Evolutionary conservation across 1,140 invertebrate genomes (phyloP).

Genomic region (Adelges cooleyi): DNA sequence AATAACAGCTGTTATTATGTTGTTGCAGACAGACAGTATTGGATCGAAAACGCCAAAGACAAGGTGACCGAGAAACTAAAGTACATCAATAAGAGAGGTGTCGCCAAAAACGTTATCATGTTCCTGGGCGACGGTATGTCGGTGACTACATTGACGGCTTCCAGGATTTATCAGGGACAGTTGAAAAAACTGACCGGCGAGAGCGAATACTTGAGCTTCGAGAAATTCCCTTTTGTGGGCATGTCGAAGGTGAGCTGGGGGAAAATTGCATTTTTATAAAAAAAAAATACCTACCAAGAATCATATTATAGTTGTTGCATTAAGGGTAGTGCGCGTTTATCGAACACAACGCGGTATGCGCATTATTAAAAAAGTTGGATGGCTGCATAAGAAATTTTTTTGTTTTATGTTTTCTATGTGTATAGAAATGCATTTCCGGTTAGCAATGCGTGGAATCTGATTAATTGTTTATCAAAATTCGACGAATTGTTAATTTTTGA

Average conservation of each 20-base stretch:
- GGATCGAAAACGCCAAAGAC: constrained; percentile 29
- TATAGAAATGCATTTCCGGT: too few relatives aligned
- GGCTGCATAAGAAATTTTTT: too few relatives aligned
- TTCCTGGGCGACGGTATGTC: constrained; percentile 70
- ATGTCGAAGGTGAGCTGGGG: constrained; percentile 59
- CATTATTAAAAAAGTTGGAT: too few relatives aligned
- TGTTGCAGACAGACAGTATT: constrained; percentile 31
- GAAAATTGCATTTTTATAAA: too few relatives aligned
- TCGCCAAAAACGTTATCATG: constrained; percentile 58
- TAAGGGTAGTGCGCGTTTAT: too few relatives aligned
- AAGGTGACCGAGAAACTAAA: constrained; percentile 29
- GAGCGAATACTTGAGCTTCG: constrained; percentile 56
- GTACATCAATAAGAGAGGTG: constrained; percentile 30
- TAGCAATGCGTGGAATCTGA: too few relatives aligned
- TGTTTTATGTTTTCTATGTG: too few relatives aligned
- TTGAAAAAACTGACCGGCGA: constrained; percentile 45
- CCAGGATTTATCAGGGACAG: constrained; percentile 54
- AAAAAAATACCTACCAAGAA: background rate
- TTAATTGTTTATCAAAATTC: too few relatives aligned
- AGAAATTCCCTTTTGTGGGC: constrained; percentile 61
- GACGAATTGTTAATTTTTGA: too few relatives aligned
- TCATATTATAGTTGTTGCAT: background rate
- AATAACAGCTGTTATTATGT: too few relatives aligned
- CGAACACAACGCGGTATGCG: too few relatives aligned
- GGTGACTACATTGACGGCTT: constrained; percentile 54